Conservation (phyloP, 2,888 invertebrate genomes). For the Chloroclysta siterata region DNA sequence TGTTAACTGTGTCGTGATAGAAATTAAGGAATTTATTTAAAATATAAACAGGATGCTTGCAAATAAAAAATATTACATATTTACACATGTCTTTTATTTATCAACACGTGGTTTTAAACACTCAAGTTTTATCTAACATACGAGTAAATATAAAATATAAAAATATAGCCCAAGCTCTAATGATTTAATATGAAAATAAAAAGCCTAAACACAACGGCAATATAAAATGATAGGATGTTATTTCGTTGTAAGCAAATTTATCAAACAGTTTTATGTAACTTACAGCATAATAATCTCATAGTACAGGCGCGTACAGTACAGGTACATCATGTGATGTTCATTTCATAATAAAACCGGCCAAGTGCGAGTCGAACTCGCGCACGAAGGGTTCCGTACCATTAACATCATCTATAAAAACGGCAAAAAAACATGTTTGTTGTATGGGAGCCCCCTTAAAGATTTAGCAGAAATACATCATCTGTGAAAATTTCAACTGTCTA, state of each 20-base stretch:
- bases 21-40: conserved; percentile 42
- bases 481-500: no score
- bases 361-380: no score
- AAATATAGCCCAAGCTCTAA: conserved; percentile 22
- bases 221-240: conserved; percentile 2
- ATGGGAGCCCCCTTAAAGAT: no score
- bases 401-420: no score
- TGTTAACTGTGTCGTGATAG: conserved; percentile 68
- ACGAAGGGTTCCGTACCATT: no score
- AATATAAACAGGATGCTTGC: conserved; percentile 37
- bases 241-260: conserved; percentile 26
- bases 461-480: no score
- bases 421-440: no score
- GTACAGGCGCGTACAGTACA: background rate
- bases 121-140: conserved; percentile 8
- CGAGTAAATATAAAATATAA: conserved; percentile 24
- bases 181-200: conserved; percentile 13
- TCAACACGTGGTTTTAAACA: conserved; percentile 24
- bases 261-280: conserved; percentile 5
- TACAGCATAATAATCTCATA: conserved; percentile 13
- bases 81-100: conserved; percentile 32
- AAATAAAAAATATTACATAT: conserved; percentile 31
- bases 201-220: conserved; percentile 2
- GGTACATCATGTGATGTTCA: background rate
- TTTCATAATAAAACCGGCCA: background rate